Percentiles rank a stretch among this genome's conserved stretches.
Evolutionary conservation across 2,797 vertebrate species (phyloP).

Genomic region (Enteromius thamalakanensis): DNA sequence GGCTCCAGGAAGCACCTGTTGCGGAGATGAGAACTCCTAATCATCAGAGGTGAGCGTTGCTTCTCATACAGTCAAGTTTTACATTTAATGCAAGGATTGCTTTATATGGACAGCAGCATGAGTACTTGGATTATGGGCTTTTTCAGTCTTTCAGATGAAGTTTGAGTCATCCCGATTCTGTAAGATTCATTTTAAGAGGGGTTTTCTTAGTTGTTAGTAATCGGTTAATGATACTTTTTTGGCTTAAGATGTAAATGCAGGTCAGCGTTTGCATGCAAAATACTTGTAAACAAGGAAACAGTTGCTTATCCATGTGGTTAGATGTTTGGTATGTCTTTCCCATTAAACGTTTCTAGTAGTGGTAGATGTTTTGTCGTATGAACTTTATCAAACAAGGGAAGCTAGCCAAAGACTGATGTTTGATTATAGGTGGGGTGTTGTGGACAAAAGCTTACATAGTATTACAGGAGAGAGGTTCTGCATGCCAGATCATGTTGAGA

Average conservation of each 20-base stretch:
- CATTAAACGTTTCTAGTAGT: background rate
- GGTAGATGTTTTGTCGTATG: background rate
- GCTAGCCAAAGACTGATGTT: constrained; percentile 25
- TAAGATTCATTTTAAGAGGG: background rate
- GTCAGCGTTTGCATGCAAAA: background rate
- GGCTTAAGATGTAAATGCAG: background rate
- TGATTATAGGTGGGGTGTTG: constrained; percentile 46
- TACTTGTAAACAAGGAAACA: background rate
- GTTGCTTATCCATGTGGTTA: background rate
- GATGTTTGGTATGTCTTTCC: background rate
- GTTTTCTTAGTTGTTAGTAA: constrained; percentile 7
- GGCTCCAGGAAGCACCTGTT: constrained; percentile 65
- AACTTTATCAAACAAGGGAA: constrained; percentile 36
- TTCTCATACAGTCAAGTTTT: background rate
- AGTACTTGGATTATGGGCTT: background rate
- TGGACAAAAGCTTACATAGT: constrained; percentile 40
- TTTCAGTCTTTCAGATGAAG: background rate
- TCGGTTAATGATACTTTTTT: background rate
- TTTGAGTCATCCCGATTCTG: background rate
- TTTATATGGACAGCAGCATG: background rate
- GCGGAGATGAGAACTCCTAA: constrained; percentile 58
- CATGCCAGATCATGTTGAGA: constrained; percentile 40
- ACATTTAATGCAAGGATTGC: background rate
- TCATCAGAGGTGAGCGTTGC: constrained; percentile 64
- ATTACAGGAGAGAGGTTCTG: constrained; percentile 31